Base-by-base conservation (phyloP, 2,888 invertebrate genomes). In the Agrilus cyanescens region DNA sequence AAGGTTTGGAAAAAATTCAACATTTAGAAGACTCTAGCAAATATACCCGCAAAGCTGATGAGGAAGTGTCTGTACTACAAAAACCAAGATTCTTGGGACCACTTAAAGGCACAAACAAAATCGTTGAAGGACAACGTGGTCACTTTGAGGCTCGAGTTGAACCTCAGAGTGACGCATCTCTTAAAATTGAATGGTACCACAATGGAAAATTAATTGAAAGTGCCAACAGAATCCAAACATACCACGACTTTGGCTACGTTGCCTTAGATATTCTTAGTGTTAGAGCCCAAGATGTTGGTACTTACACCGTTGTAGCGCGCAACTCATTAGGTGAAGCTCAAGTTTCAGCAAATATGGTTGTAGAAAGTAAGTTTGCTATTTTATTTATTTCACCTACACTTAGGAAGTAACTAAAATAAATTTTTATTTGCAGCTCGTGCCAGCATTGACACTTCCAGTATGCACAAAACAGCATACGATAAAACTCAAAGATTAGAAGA, bases 231-330 rank as follows among this genome's bases (percentile, higher is more conserved):
- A 96, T 91, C 60, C 91, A 91, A 67, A 90, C 88, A 7, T 88
- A 89, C 62, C 85, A 94, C 57, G 95, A 97, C 66, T 96, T 97
- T 68, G 96, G 96, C 45, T 95, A 94, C 61, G 94, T 96, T 14
- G 91, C 95, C 30, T 74, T 98, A 51, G 96, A 97, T 59, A 91
- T 97, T 55, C 73, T 90, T 45, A 89, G 85, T 65, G 91, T 94
- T 13, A 82, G 93, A 48, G 80, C 87, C 32, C 91, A 94, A 61
- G 95, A 97, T 68, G 80, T 86, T 48, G 96, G 96, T 40, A 80
- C 84, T 31, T 98, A 96, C 67, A 90, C 90, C 0, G 90, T 93
- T 37, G 82, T 91, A 18, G 94, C 94, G 12, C 82, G 87, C 59
- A 96, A 96, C 63, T 82, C 83, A 53, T 72, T 86, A 46, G 97